Conservation (phyloP, 1,140 invertebrate species). For the Cotesia chilonis region DNA sequence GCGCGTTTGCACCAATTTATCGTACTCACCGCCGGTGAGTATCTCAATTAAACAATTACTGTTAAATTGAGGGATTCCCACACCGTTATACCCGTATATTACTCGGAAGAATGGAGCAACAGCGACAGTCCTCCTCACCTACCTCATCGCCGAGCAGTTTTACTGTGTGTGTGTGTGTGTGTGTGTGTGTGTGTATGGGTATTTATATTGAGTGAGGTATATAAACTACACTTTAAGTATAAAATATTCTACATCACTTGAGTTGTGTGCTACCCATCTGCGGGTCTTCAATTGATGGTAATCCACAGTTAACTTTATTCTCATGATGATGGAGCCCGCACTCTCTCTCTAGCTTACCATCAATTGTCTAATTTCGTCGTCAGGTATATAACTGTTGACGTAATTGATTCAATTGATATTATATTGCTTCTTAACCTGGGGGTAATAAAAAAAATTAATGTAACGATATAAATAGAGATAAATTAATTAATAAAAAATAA, state of each 20-base stretch:
- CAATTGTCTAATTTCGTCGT: background rate
- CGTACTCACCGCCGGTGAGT: conserved; percentile 43
- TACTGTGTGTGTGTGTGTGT: background rate
- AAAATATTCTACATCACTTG: conserved; percentile 1
- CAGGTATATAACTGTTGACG: conserved; percentile 16
- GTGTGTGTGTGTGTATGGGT: background rate
- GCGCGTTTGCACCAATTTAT: conserved; percentile 31
- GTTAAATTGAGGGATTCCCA: conserved; percentile 56
- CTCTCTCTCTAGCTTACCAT: conserved; percentile 15
- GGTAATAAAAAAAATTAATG: conserved; percentile 12
- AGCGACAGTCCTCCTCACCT: conserved; percentile 11
- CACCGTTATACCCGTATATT: conserved; percentile 53
- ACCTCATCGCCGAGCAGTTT: background rate
- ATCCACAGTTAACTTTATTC: conserved; percentile 20
- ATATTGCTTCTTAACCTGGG: conserved; percentile 10
- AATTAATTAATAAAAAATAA: background rate
- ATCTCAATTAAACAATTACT: conserved; percentile 61
- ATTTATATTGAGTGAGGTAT: conserved; percentile 7
- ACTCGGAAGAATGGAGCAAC: conserved; percentile 20
- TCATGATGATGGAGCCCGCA: conserved; percentile 13
- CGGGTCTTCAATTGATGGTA: conserved; percentile 27
- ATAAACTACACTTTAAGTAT: conserved; percentile 2
- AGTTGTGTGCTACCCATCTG: conserved; percentile 2
- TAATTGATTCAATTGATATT: conserved; percentile 18
- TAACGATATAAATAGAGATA: background rate